A percentile compares a stretch with the other conserved stretches of the same genome.
These are phyloP conservation scores for Turdus rufiventris DNA, from an alignment of 2,113 vertebrate species.

Conservation along the genomic window DNA sequence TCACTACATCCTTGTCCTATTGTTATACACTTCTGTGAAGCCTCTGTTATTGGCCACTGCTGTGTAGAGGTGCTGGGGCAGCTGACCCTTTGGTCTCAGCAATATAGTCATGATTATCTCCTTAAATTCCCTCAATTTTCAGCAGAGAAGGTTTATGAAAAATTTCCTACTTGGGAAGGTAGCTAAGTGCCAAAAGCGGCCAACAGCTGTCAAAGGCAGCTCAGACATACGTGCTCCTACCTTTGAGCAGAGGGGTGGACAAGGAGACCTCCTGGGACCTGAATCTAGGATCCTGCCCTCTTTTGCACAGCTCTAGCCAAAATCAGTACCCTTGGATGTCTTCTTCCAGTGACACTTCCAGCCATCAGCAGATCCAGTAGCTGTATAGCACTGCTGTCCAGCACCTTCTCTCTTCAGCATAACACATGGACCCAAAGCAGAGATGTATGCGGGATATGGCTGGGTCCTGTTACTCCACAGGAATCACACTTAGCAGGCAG, in stretches of 20 bases:
- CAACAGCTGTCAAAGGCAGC: not conserved
- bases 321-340: not conserved
- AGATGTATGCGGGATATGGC: not conserved
- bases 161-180: not conserved
- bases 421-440: not conserved
- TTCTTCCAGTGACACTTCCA: not conserved
- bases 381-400: not conserved
- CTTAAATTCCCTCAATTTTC: not conserved
- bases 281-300: not conserved
- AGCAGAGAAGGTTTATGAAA: not conserved
- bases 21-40: not conserved
- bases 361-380: not conserved
- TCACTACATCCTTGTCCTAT: not conserved
- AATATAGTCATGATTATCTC: not conserved
- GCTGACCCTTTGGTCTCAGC: not conserved
- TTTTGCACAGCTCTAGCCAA: not conserved
- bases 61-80: not conserved
- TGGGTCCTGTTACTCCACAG: not conserved
- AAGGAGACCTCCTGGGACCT: not conserved
- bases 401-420: not conserved
- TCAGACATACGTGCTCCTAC: not conserved
- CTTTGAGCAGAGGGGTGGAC: not conserved
- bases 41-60: not conserved
- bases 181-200: not conserved
- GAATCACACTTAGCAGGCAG: not conserved